Evolutionary conservation across 1,140 invertebrate genomes (phyloP), one percentile per base, ranked within the genome.

Genomic region (Dryas iulia): DNA sequence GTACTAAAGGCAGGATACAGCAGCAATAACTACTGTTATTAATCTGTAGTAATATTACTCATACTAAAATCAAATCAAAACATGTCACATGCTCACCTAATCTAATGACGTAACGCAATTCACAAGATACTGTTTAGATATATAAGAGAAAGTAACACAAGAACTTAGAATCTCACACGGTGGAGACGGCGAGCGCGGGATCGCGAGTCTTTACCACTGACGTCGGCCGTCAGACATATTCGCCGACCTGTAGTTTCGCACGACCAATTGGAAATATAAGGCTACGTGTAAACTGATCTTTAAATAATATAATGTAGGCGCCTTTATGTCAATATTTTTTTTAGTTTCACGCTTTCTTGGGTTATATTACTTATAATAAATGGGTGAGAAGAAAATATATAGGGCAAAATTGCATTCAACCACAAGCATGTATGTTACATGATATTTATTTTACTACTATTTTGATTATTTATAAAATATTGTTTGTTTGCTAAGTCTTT

Each of bases 61-160:
- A 35, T n/a, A 35, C 2, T 10, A 47, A 47, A 18, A 21, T 8
- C 35, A 26, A 26, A 39, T 10, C n/a, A 47, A 11, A 33, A 23
- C 24, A 23, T 8, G 14, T 35, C 31, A 47, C 39, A 18, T 47
- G 39, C 39, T 66, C 58, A 66, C 65, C 65, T 60, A 47, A 60
- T 59, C 35, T 8, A 24, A 47, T 66, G 57, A 66, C 58, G 65
- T 54, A 66, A 47, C 18, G 21, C 39, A 8, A 39, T 28, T 6
- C 2, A 28, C 35, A 47, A 47, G 8, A 21, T 21, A 47, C n/a
- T 47, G 18, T 47, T 21, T 21, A 24, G 31, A 66, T 54, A 59
- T 64, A 24, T 23, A 66, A 66, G 39, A 59, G 58, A 66, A 66
- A 66, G 65, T 66, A 25, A 54, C 65, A 54, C 39, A 52, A 25